Percentiles rank a stretch among this genome's conserved stretches.
These are phyloP conservation scores for Euglossa dilemma DNA, from an alignment of 1,140 invertebrate genomes.

Conservation along the genomic window DNA sequence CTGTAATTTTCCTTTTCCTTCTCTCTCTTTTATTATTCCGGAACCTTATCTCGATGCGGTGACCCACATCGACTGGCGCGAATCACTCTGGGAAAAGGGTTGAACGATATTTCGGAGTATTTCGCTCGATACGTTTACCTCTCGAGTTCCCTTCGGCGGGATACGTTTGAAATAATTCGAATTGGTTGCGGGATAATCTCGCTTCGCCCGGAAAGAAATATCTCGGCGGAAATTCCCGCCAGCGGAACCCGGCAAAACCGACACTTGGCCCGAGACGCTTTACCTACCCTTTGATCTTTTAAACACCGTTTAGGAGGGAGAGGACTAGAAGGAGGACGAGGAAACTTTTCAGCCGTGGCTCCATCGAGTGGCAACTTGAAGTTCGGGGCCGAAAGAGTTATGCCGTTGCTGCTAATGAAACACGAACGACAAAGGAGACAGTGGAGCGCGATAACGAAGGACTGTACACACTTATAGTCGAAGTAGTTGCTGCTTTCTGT, in stretches of 20 bases:
- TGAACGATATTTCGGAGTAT: too few relatives aligned
- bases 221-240: background rate
- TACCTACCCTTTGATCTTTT: background rate
- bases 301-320: background rate
- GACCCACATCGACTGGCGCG: too few relatives aligned
- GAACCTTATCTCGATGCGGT: too few relatives aligned
- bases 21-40: too few relatives aligned
- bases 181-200: background rate
- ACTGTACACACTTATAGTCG: constrained; percentile 49
- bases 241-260: background rate
- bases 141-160: too few relatives aligned
- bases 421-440: constrained; percentile 47
- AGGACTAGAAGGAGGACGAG: background rate
- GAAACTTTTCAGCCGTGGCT: constrained; percentile 1
- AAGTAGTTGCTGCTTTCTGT: constrained; percentile 68
- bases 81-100: too few relatives aligned
- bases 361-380: background rate
- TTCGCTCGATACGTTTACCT: too few relatives aligned
- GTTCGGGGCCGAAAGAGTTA: constrained; percentile 16
- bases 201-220: background rate
- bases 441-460: constrained; percentile 47
- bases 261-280: background rate
- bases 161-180: too few relatives aligned
- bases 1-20: too few relatives aligned
- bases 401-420: constrained; percentile 45